Conservation (phyloP, 1,140 invertebrate genomes). For the Eueides isabella region DNA sequence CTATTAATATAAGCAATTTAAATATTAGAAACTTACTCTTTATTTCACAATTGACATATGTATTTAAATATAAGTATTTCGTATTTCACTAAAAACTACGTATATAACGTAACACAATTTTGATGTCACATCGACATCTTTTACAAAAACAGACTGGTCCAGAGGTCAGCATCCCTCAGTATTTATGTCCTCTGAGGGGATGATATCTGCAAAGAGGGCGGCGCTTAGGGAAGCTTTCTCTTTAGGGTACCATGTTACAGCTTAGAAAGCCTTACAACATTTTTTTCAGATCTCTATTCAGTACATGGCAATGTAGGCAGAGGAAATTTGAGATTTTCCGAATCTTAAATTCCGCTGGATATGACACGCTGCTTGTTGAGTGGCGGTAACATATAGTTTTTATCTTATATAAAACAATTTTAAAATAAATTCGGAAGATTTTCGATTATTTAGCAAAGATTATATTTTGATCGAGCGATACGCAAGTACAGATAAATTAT, state of each 20-base stretch:
- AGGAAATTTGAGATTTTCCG: too few relatives aligned
- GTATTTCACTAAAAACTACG: neutral
- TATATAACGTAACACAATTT: neutral
- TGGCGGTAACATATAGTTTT: too few relatives aligned
- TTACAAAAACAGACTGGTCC: slow-evolving; percentile 46
- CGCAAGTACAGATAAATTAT: too few relatives aligned
- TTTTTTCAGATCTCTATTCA: neutral
- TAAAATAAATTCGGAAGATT: too few relatives aligned
- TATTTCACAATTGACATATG: slow-evolving; percentile 1
- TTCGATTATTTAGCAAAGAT: too few relatives aligned
- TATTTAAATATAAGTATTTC: neutral
- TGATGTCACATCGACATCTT: neutral
- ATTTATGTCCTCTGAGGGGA: slow-evolving; percentile 63
- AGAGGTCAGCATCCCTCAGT: slow-evolving; percentile 64
- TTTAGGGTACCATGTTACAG: slow-evolving; percentile 31
- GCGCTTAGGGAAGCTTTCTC: slow-evolving; percentile 41
- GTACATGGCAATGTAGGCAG: too few relatives aligned
- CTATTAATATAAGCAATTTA: neutral
- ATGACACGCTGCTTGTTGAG: too few relatives aligned
- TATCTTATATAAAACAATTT: too few relatives aligned
- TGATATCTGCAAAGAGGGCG: slow-evolving; percentile 62
- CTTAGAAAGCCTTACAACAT: neutral
- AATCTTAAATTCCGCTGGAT: too few relatives aligned
- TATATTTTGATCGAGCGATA: too few relatives aligned
- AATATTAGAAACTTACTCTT: neutral